Percentiles rank a stretch among this genome's conserved stretches.
Evolutionary conservation across 2,888 invertebrate genomes (phyloP).

Genomic region (Himalopsyche anomala): DNA sequence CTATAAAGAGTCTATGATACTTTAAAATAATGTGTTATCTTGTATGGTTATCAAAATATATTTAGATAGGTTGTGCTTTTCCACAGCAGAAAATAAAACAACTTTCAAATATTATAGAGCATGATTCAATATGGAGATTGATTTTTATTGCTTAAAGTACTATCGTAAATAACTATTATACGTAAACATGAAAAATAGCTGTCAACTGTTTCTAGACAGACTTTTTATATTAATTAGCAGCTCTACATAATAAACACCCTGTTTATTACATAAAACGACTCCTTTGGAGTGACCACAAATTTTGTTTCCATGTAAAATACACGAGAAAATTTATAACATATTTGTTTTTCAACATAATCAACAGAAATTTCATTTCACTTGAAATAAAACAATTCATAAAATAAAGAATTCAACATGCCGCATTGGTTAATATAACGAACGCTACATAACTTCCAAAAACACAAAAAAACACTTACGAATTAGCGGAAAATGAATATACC

Average conservation of each 20-base stretch:
- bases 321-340: constrained; percentile 25
- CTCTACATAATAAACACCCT: not conserved
- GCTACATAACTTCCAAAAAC: not conserved
- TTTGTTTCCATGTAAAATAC: constrained; percentile 26
- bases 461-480: constrained; percentile 7
- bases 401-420: constrained; percentile 16
- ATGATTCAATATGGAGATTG: too few species aligned
- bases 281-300: constrained; percentile 3
- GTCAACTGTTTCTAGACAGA: too few species aligned
- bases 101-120: too few species aligned
- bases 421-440: not conserved
- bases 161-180: too few species aligned
- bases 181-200: too few species aligned
- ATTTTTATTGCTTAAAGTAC: too few species aligned
- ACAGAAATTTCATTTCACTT: constrained; percentile 2
- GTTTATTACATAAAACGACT: constrained; percentile 8
- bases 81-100: too few species aligned
- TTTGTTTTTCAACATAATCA: constrained; percentile 31
- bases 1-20: too few species aligned
- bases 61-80: too few species aligned
- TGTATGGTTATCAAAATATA: too few species aligned
- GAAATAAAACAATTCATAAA: constrained; percentile 27
- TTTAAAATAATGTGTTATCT: too few species aligned
- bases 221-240: not conserved
- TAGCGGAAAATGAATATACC: not conserved